These are phyloP conservation scores for Eubasilissa regina DNA, from an alignment of 1,140 invertebrate species.

Conservation along the genomic window DNA sequence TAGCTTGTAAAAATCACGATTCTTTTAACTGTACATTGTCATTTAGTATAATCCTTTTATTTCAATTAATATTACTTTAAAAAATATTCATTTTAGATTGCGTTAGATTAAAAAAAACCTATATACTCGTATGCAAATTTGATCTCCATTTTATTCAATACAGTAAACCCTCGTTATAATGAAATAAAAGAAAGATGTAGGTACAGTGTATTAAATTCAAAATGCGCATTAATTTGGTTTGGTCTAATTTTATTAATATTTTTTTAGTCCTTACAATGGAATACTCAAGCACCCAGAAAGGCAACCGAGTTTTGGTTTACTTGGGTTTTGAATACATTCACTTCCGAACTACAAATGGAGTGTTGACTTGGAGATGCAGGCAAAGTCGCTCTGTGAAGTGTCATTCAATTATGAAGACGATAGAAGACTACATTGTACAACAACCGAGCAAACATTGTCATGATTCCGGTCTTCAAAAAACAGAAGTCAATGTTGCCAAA, in stretches of 20 bases:
- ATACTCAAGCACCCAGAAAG: slow-evolving; percentile 28
- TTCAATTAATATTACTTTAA: too few species aligned
- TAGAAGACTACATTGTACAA: slow-evolving; percentile 26
- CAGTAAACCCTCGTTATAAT: too few species aligned
- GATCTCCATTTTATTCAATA: too few species aligned
- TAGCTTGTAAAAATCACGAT: too few species aligned
- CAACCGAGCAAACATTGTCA: slow-evolving; percentile 45
- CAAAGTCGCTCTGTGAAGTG: slow-evolving; percentile 37
- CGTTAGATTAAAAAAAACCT: too few species aligned
- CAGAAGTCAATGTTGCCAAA: not conserved
- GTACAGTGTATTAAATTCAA: too few species aligned
- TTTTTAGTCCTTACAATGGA: slow-evolving; percentile 26
- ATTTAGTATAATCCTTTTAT: too few species aligned
- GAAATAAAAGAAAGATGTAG: too few species aligned
- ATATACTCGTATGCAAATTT: too few species aligned
- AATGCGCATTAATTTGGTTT: too few species aligned
- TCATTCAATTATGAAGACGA: slow-evolving; percentile 46
- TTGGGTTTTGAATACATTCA: slow-evolving; percentile 46
- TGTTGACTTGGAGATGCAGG: slow-evolving; percentile 49
- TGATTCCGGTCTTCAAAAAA: slow-evolving; percentile 12
- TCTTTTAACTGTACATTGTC: too few species aligned
- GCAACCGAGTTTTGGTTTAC: slow-evolving; percentile 40
- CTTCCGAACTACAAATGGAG: slow-evolving; percentile 39
- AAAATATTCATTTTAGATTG: too few species aligned
- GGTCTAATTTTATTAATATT: not conserved